A percentile compares a stretch with the other conserved stretches of the same genome.
phyloP scores from a whole-genome alignment of 2,797 vertebrate species.

The Clarias pachynema region DNA sequence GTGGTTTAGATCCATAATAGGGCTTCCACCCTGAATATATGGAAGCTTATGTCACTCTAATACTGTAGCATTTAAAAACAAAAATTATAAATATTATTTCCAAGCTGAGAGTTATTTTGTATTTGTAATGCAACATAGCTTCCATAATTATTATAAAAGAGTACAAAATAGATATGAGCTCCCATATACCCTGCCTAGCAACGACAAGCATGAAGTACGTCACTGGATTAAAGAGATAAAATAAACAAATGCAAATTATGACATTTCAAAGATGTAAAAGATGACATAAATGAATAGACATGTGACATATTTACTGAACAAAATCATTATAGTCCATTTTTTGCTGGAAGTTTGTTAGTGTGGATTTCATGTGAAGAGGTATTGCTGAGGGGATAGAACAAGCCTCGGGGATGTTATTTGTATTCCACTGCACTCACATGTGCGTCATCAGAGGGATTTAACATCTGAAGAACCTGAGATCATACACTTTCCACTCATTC shows the following conservation, averaged over 20 bases:
- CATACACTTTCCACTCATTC: constrained; percentile 13
- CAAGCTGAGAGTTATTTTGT: not conserved
- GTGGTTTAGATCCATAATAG: not conserved
- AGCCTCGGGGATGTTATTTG: constrained; percentile 50
- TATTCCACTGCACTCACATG: constrained; percentile 43
- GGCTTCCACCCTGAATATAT: not conserved
- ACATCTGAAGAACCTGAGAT: constrained; percentile 29
- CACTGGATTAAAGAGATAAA: not conserved
- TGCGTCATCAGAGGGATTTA: constrained; percentile 38
- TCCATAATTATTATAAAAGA: too few species aligned
- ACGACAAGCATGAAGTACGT: not conserved
- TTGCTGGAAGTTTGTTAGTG: constrained; percentile 59
- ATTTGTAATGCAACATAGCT: not conserved
- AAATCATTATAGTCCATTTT: constrained; percentile 63
- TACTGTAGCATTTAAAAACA: not conserved
- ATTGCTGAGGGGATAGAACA: constrained; percentile 58
- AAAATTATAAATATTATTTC: not conserved
- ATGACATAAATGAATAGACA: not conserved
- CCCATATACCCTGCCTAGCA: not conserved
- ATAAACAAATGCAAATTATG: not conserved
- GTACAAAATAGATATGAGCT: not conserved
- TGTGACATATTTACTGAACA: not conserved
- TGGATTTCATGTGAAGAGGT: constrained; percentile 58
- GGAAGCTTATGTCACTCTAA: not conserved
- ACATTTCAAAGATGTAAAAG: not conserved